phyloP scores from a whole-genome alignment of 2,113 vertebrate species.

The Rafetus swinhoei region DNA sequence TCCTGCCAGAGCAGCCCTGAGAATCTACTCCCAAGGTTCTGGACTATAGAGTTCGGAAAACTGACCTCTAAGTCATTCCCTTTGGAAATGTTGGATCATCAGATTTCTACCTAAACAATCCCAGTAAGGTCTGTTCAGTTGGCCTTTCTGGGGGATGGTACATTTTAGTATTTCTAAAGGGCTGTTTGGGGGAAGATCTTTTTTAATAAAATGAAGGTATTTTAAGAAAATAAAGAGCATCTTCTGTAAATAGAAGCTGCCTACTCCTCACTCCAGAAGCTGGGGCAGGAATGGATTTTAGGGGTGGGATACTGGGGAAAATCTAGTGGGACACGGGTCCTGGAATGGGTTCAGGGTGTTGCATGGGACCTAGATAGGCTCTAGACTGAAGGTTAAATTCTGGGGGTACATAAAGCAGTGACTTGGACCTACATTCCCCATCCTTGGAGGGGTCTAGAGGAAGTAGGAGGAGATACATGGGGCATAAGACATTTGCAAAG shows the following conservation, averaged over 20 bases:
- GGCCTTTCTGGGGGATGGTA: background rate
- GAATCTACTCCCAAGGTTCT: background rate
- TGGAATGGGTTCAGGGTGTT: background rate
- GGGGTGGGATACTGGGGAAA: background rate
- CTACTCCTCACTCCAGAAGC: background rate
- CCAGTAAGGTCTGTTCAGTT: background rate
- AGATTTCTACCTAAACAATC: background rate
- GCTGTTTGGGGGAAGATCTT: background rate
- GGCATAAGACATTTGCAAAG: background rate
- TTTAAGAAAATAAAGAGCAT: background rate
- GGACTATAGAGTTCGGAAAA: background rate
- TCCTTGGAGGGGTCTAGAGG: background rate
- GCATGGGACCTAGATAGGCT: accelerated
- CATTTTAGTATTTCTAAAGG: background rate
- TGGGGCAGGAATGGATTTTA: background rate
- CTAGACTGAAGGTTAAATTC: background rate
- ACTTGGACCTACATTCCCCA: background rate
- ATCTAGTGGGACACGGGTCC: background rate
- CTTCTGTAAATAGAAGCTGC: background rate
- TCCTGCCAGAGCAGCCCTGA: background rate
- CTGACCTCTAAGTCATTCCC: background rate
- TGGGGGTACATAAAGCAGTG: background rate
- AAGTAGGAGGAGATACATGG: background rate
- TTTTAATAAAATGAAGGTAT: background rate
- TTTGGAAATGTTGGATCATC: background rate